These are phyloP conservation scores for Lepidurus arcticus DNA, from an alignment of 1,140 invertebrate genomes.

Conservation along the genomic window DNA sequence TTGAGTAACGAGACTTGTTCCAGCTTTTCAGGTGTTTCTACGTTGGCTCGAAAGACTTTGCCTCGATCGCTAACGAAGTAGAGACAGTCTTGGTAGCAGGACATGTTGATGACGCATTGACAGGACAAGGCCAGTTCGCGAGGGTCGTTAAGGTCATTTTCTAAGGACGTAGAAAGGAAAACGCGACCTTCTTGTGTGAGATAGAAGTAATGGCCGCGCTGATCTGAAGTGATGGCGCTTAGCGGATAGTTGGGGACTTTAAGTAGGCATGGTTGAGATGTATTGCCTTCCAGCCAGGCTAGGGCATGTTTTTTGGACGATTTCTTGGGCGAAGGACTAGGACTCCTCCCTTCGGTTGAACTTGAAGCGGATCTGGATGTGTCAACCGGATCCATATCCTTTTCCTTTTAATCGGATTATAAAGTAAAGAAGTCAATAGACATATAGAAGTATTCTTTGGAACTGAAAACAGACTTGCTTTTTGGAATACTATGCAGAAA, in stretches of 20 bases:
- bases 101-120: constrained; percentile 25
- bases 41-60: constrained; percentile 13
- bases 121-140: constrained; percentile 31
- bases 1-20: constrained; percentile 26
- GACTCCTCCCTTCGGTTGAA: neutral
- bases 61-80: constrained; percentile 31
- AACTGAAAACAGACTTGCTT: too few species aligned
- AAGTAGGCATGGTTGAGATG: neutral
- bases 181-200: constrained; percentile 31
- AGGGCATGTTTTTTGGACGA: neutral
- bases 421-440: too few species aligned
- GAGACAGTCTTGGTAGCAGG: constrained; percentile 6
- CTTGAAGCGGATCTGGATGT: neutral
- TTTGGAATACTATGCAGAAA: too few species aligned
- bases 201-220: constrained; percentile 25
- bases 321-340: constrained; percentile 4
- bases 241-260: constrained; percentile 17
- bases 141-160: constrained; percentile 24
- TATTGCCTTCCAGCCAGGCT: constrained; percentile 30
- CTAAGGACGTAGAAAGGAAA: constrained; percentile 26
- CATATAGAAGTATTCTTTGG: too few species aligned
- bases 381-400: constrained; percentile 6
- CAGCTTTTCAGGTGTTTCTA: constrained; percentile 27
- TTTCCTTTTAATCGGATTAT: too few species aligned
- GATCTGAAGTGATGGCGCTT: neutral